phyloP scores from a whole-genome alignment of 2,797 vertebrate genomes.

The Lateolabrax maculatus region DNA sequence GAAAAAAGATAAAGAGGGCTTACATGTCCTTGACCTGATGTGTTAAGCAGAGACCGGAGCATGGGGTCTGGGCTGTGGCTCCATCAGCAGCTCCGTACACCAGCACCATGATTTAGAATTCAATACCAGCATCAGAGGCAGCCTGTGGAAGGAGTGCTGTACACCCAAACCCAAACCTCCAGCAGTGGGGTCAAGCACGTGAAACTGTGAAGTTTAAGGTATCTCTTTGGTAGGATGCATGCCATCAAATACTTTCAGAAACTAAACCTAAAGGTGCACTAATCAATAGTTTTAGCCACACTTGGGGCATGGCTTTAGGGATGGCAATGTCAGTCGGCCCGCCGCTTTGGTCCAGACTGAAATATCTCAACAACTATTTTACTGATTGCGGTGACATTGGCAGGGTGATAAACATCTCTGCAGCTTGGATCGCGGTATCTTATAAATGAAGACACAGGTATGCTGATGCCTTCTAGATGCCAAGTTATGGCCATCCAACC shows the following conservation, averaged over 20 bases:
- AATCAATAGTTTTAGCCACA: not conserved
- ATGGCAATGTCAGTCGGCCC: too few species aligned
- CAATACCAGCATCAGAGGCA: not conserved
- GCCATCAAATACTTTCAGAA: not conserved
- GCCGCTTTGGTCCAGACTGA: too few species aligned
- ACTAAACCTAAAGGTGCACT: not conserved
- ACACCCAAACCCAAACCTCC: not conserved
- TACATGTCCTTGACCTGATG: conserved; percentile 1
- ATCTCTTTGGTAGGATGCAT: not conserved
- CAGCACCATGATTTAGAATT: not conserved
- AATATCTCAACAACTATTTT: too few species aligned
- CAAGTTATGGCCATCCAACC: not conserved
- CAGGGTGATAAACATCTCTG: too few species aligned
- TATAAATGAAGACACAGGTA: not conserved
- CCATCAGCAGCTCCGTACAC: not conserved
- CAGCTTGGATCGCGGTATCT: not conserved
- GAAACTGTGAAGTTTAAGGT: not conserved
- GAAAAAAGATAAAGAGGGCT: not conserved
- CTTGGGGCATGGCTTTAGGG: too few species aligned
- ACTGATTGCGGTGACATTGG: too few species aligned
- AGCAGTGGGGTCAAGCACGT: not conserved
- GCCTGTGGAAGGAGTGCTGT: not conserved
- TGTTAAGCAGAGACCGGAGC: not conserved
- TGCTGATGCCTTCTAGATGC: not conserved
- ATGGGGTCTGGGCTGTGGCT: not conserved